These are phyloP conservation scores for Mesoligia furuncula DNA, from an alignment of 2,888 invertebrate genomes.

Conservation along the genomic window DNA sequence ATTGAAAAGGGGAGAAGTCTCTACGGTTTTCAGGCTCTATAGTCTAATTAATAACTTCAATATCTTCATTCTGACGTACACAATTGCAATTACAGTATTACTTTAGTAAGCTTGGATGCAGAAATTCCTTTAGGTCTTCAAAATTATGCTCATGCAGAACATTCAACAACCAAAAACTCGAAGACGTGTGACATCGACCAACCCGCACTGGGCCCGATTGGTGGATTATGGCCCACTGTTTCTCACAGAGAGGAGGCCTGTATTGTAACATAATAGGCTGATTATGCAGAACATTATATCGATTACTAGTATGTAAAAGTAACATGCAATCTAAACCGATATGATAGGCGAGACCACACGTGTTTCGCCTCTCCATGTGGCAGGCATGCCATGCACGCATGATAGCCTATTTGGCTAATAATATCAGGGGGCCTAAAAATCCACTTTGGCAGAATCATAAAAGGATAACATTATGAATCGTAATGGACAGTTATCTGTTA, in stretches of 20 bases:
- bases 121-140: neutral
- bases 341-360: neutral
- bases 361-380: too few relatives aligned
- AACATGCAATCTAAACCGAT: neutral
- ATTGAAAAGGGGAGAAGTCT: conserved; percentile 46
- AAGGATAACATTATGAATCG: too few relatives aligned
- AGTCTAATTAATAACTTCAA: conserved; percentile 18
- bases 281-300: neutral
- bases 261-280: neutral
- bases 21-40: conserved; percentile 21
- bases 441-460: too few relatives aligned
- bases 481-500: too few relatives aligned
- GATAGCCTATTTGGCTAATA: neutral
- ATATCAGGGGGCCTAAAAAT: too few relatives aligned
- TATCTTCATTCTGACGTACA: neutral
- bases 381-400: too few relatives aligned
- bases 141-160: neutral
- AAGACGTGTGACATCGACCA: neutral
- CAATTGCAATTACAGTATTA: neutral
- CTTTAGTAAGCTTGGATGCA: neutral
- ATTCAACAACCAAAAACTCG: neutral
- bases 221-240: neutral
- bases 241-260: neutral
- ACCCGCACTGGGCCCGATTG: neutral
- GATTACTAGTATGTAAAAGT: neutral